phyloP scores from a whole-genome alignment of 2,113 vertebrate species.

The Deroptyus accipitrinus region DNA sequence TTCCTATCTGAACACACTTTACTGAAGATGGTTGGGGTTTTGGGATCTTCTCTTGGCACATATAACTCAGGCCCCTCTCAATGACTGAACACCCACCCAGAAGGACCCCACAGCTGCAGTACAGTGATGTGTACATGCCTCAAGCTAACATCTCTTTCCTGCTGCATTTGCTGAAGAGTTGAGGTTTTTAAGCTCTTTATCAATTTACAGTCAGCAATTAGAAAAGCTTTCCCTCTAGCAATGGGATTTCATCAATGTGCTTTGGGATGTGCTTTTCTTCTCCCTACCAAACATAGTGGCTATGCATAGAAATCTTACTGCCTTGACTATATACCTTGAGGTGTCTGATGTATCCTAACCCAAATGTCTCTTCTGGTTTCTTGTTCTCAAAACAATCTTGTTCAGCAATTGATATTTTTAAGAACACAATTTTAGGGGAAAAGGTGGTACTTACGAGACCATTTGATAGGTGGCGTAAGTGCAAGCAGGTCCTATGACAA shows the following conservation, averaged over 20 bases:
- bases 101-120: background rate
- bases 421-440: background rate
- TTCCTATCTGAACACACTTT: background rate
- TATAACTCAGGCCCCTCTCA: background rate
- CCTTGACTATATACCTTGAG: background rate
- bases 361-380: background rate
- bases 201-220: background rate
- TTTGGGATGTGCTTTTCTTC: background rate
- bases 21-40: background rate
- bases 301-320: background rate
- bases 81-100: background rate
- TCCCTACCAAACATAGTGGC: background rate
- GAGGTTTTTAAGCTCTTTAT: background rate
- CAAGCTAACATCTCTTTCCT: background rate
- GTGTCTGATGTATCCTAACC: background rate
- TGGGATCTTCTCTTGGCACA: background rate
- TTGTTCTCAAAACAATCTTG: background rate
- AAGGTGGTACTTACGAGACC: constrained; percentile 87
- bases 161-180: background rate
- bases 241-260: background rate
- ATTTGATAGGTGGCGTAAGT: constrained; percentile 93
- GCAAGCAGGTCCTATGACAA: constrained; percentile 89
- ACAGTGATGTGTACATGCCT: background rate
- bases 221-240: background rate
- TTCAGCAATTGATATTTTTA: background rate